Evolutionary conservation across 2,797 vertebrate species (phyloP).

Genomic region (Nyctalus aviator): DNA sequence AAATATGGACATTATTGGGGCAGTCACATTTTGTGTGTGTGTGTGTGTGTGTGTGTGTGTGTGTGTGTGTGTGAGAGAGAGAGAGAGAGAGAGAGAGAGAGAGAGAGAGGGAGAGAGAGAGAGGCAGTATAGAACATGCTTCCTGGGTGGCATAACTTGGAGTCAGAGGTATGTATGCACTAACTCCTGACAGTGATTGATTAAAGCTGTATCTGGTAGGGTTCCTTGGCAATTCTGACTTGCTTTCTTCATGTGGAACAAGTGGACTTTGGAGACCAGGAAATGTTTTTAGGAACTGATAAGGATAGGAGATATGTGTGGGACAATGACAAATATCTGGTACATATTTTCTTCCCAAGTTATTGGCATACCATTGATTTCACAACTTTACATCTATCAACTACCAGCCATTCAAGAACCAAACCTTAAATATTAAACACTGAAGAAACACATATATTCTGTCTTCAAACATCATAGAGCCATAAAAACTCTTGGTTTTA

Average conservation of each 20-base stretch:
- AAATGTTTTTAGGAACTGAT: not conserved
- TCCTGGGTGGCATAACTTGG: not conserved
- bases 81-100: too few relatives aligned
- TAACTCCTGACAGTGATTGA: not conserved
- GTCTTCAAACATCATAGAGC: slow-evolving; percentile 59
- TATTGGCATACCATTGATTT: slow-evolving; percentile 82
- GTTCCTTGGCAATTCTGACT: not conserved
- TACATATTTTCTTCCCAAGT: slow-evolving; percentile 76
- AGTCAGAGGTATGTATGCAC: not conserved
- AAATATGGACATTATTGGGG: not conserved
- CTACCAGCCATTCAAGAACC: slow-evolving; percentile 78
- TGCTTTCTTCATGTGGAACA: not conserved
- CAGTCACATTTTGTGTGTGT: not conserved
- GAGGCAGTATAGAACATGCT: not conserved
- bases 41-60: not conserved
- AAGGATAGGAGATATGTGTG: not conserved
- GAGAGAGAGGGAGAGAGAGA: too few relatives aligned
- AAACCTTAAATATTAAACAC: slow-evolving; percentile 83
- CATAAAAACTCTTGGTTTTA: slow-evolving; percentile 62
- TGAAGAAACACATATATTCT: slow-evolving; percentile 72
- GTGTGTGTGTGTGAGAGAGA: not conserved
- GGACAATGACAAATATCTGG: not conserved
- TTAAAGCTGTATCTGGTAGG: not conserved
- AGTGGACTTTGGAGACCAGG: not conserved
- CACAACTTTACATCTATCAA: slow-evolving; percentile 77